Evolutionary conservation across 2,888 invertebrate genomes (phyloP), one percentile per base, ranked within the genome.

Genomic region (Oscheius sp.): DNA sequence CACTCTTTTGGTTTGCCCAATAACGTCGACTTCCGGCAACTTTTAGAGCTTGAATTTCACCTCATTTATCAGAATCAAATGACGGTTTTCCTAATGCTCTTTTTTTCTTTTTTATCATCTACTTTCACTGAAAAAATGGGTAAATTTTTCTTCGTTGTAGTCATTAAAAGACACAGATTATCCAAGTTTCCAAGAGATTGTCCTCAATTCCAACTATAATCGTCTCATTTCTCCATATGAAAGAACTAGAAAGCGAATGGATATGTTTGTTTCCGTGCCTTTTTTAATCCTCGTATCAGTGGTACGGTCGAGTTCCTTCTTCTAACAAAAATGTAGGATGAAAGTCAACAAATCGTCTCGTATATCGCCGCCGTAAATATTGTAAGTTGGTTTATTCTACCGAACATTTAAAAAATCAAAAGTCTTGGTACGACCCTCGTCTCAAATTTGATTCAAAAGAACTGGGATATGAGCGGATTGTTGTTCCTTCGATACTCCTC

Each of bases 381-480:
- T 8, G 61, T 61, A 45, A 39, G n/a, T 58, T 34, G 23, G 12
- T 25, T 8, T 8, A 15, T 10, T 10, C n/a, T n/a, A n/a, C n/a
- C n/a, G n/a, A n/a, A 25, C 10, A 4, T 4, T 15, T 27, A 5
- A 2, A 29, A 27, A 1, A 17, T 8, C 17, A 17, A 27, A 15
- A 61, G 61, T 45, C 61, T 4, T 61, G 61, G 61, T 27, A 61
- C 20, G 61, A 61, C n/a, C 61, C 42, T 23, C 61, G 61, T 3
- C 45, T 61, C n/a, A 3, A 15, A 1, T 61, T 45, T 27, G 61
- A 61, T n/a, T 45, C 45, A 3, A 29, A 42, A 17, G 45, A 29
- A 17, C 27, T 61, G 31, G 61, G 61, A 0, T 42, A 45, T 5
- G 25, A 61, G 10, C 12, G 29, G 29, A 45, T 17, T 45, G 25